Percentiles rank a stretch among this genome's conserved stretches.
phyloP scores from a whole-genome alignment of 2,797 vertebrate species.

The Mormyrops boulengeri region DNA sequence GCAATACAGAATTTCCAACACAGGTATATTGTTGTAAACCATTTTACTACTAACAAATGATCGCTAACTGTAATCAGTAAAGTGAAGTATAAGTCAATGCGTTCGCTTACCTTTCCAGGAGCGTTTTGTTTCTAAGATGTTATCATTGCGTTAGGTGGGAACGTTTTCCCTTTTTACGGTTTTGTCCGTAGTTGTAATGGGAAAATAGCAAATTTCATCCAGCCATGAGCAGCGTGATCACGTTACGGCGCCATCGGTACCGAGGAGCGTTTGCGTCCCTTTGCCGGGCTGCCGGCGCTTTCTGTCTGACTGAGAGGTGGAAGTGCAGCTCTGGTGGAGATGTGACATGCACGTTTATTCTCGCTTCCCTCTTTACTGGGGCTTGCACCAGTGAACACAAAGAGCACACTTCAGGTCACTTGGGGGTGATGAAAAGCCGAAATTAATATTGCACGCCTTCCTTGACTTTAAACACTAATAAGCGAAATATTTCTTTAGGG shows the following conservation, averaged over 20 bases:
- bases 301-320: not conserved
- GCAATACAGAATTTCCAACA: not conserved
- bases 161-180: not conserved
- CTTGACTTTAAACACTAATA: not conserved
- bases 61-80: not conserved
- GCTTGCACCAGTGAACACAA: not conserved
- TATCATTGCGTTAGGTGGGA: not conserved
- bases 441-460: not conserved
- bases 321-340: not conserved
- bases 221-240: not conserved
- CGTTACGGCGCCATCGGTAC: too few species aligned
- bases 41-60: not conserved
- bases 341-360: not conserved
- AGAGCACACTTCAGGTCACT: not conserved
- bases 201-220: not conserved
- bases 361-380: not conserved
- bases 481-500: not conserved
- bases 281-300: not conserved
- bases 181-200: not conserved
- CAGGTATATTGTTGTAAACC: not conserved
- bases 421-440: not conserved
- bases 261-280: not conserved
- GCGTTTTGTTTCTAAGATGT: not conserved
- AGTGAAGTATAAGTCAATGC: not conserved
- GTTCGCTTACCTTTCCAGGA: not conserved